Base-by-base conservation (phyloP, 1,140 invertebrate species). In the Platyscapa corneri region DNA sequence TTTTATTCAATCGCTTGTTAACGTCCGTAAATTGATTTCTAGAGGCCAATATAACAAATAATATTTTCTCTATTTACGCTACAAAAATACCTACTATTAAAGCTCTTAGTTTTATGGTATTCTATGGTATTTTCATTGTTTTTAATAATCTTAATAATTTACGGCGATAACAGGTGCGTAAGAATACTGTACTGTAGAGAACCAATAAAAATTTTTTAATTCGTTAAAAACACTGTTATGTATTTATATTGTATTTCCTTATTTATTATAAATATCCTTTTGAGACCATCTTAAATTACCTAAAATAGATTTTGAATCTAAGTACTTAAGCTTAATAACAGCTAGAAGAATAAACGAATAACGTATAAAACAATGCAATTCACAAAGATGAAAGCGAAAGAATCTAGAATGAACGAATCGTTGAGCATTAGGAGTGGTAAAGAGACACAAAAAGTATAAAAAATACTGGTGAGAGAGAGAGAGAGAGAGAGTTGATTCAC, bases 381-480 rank as follows among this genome's bases (percentile, higher is more conserved):
- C 6, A n/a, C 10, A n/a, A 79, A 72, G 76, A 79, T 72, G 46
- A 82, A 78, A 78, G 53, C 72, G 49, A 72, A 85, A 84, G 75
- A 87, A 56, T 75, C 67, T 67, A 88, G 83, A 87, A 83, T 83
- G 74, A 83, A 83, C 85, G 79, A 83, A 83, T 72, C 81, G 75
- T 77, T 82, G 75, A 80, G 34, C 74, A 82, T 77, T 78, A 60
- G 46, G 49, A 72, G 79, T 46, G 60, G 70, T 74, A 83, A 80
- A 82, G 74, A 72, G 78, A 78, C 67, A 82, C 72, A 83, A 56
- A 87, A 80, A 49, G 67, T 42, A 84, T n/a, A 64, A 46, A 84
- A 67, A 82, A 70, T 10, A 74, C 77, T 82, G 77, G 80, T 77
- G 86, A 49, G 85, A 84, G 81, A 80, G 82, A 75, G 75, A 81